Percentiles rank a stretch among this genome's conserved stretches.
Evolutionary conservation across 2,888 invertebrate genomes (phyloP).

Genomic region (Caenorhabditis wallacei): DNA sequence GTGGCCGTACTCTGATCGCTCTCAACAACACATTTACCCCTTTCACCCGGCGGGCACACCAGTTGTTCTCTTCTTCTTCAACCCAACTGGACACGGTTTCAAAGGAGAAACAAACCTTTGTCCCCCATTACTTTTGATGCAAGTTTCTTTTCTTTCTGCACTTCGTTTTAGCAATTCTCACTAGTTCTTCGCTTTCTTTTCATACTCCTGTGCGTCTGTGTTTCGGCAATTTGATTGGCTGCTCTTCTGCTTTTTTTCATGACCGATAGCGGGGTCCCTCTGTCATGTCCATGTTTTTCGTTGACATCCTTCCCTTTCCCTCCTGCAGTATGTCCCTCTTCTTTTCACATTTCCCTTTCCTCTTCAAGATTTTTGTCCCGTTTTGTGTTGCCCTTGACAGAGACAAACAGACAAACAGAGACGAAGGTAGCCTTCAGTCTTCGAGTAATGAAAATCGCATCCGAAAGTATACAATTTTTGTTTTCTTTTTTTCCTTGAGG

Average conservation of each 20-base stretch:
- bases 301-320: constrained; percentile 36
- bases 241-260: constrained; percentile 61
- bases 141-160: constrained; percentile 17
- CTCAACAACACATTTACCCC: constrained; percentile 16
- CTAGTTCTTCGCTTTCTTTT: constrained; percentile 6
- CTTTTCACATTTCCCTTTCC: constrained; percentile 36
- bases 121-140: constrained; percentile 10
- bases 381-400: constrained; percentile 50
- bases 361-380: constrained; percentile 36
- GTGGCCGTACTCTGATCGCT: constrained; percentile 56
- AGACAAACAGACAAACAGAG: constrained; percentile 39
- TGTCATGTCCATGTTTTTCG: constrained; percentile 55
- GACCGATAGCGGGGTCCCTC: constrained; percentile 56
- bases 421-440: constrained; percentile 26
- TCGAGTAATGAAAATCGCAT: constrained; percentile 14
- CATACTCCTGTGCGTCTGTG: constrained; percentile 17
- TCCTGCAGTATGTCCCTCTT: constrained; percentile 30
- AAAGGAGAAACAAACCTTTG: constrained; percentile 31
- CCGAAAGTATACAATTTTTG: constrained; percentile 26
- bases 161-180: constrained; percentile 20
- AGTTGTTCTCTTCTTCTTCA: constrained; percentile 46
- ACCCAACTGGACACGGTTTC: constrained; percentile 34
- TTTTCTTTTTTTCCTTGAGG: constrained; percentile 5
- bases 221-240: constrained; percentile 60
- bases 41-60: constrained; percentile 35